Evolutionary conservation across 1,140 invertebrate genomes (phyloP).

Genomic region (Phocides pigmalion): DNA sequence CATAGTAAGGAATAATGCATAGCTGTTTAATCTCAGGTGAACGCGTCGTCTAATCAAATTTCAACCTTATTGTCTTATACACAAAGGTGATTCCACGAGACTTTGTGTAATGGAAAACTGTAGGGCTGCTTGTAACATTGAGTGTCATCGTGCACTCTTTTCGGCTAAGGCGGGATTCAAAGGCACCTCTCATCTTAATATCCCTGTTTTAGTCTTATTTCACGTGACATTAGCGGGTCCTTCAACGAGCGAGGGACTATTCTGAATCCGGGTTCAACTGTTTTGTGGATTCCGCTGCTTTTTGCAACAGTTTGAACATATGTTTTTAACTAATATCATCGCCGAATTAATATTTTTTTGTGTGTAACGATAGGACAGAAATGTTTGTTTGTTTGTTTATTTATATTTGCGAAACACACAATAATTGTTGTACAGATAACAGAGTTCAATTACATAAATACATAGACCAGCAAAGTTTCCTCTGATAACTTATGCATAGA

Average conservation of each 20-base stretch:
- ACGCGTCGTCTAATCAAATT: conserved; percentile 8
- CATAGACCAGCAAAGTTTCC: no score
- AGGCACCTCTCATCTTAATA: conserved; percentile 73
- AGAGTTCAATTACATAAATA: no score
- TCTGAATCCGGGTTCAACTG: conserved; percentile 35
- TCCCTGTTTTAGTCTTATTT: conserved; percentile 77
- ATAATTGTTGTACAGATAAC: no score
- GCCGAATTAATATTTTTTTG: no score
- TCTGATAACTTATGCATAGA: no score
- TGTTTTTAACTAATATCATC: no score
- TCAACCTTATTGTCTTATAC: background rate
- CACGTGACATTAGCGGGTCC: conserved; percentile 66
- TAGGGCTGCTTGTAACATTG: conserved; percentile 33
- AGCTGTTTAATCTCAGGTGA: conserved; percentile 2
- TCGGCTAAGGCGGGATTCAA: conserved; percentile 59
- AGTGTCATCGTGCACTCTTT: conserved; percentile 66
- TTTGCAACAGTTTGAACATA: no score
- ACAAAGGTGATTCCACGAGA: conserved; percentile 5
- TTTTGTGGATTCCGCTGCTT: no score
- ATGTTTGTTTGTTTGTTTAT: no score
- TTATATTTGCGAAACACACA: no score
- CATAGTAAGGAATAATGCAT: conserved; percentile 15
- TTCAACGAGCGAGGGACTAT: conserved; percentile 53
- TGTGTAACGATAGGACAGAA: no score
- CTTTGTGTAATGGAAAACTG: conserved; percentile 4